These are phyloP conservation scores for Drosophila ananassae DNA, from an alignment of 1,140 invertebrate genomes.

Conservation along the genomic window DNA sequence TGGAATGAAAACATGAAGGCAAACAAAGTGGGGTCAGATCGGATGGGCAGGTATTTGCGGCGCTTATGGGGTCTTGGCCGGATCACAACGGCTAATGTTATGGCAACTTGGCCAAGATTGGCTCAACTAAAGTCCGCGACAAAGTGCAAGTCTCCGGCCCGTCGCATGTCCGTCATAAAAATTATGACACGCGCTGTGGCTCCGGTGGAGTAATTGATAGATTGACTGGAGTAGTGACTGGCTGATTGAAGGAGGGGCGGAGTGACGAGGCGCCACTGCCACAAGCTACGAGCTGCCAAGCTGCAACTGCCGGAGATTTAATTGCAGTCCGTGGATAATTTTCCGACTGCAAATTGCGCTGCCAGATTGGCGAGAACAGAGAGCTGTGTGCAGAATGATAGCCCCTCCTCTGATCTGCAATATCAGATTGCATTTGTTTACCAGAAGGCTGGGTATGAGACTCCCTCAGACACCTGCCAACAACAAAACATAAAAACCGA, in stretches of 20 bases:
- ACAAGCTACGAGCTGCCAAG: constrained; percentile 7
- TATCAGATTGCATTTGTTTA: neutral
- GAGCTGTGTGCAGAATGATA: too few relatives aligned
- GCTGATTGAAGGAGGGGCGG: neutral
- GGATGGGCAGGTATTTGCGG: constrained; percentile 37
- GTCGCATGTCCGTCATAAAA: constrained; percentile 36
- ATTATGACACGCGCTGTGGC: constrained; percentile 46
- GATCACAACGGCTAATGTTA: constrained; percentile 37
- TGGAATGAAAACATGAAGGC: constrained; percentile 14
- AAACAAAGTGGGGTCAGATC: constrained; percentile 16
- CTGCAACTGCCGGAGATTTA: constrained; percentile 1
- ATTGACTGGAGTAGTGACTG: constrained; percentile 17
- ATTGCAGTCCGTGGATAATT: constrained; percentile 59
- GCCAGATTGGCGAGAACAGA: too few relatives aligned
- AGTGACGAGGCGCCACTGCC: constrained; percentile 48
- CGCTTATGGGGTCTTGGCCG: constrained; percentile 63
- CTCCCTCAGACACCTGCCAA: neutral
- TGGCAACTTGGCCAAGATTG: constrained; percentile 17
- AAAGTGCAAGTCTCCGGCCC: constrained; percentile 18
- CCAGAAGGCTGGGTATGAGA: neutral
- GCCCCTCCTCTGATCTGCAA: too few relatives aligned
- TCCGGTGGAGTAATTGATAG: constrained; percentile 30
- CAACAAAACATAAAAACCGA: constrained; percentile 27
- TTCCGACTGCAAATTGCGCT: constrained; percentile 29
- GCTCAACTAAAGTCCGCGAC: neutral